phyloP scores from a whole-genome alignment of 1,140 invertebrate genomes.

The Drosophila bocqueti region DNA sequence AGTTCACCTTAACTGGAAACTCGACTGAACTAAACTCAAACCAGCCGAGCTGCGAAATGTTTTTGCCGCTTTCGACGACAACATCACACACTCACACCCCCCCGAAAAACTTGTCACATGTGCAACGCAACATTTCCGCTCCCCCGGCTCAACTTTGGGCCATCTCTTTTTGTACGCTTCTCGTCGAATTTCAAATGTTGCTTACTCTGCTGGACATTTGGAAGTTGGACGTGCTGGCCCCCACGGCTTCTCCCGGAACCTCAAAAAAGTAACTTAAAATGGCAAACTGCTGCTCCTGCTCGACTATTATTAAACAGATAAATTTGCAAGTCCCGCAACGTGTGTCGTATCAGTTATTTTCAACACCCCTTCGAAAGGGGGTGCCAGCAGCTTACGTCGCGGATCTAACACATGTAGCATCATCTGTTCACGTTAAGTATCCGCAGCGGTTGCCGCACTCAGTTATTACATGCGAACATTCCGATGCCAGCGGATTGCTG shows the following conservation, averaged over 20 bases:
- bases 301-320: slow-evolving; percentile 74
- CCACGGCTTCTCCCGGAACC: neutral
- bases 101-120: slow-evolving; percentile 77
- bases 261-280: slow-evolving; percentile 34
- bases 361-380: slow-evolving; percentile 25
- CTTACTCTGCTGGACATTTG: slow-evolving; percentile 75
- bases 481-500: slow-evolving; percentile 34
- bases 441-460: slow-evolving; percentile 51
- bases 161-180: slow-evolving; percentile 61
- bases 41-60: slow-evolving; percentile 52
- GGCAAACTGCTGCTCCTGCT: slow-evolving; percentile 27
- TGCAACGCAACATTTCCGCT: slow-evolving; percentile 76
- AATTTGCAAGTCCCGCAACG: slow-evolving; percentile 61
- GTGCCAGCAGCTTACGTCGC: slow-evolving; percentile 49
- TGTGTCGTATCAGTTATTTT: slow-evolving; percentile 57
- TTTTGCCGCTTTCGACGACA: slow-evolving; percentile 64
- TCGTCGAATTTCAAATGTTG: slow-evolving; percentile 82
- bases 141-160: slow-evolving; percentile 7
- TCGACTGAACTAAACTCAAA: slow-evolving; percentile 60
- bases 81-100: slow-evolving; percentile 20
- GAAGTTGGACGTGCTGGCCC: slow-evolving; percentile 56
- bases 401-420: slow-evolving; percentile 36
- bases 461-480: slow-evolving; percentile 48
- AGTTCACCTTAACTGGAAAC: slow-evolving; percentile 77
- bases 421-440: slow-evolving; percentile 71